Base-by-base conservation (phyloP, 2,888 invertebrate species). In the Drosophila heteroneura region DNA sequence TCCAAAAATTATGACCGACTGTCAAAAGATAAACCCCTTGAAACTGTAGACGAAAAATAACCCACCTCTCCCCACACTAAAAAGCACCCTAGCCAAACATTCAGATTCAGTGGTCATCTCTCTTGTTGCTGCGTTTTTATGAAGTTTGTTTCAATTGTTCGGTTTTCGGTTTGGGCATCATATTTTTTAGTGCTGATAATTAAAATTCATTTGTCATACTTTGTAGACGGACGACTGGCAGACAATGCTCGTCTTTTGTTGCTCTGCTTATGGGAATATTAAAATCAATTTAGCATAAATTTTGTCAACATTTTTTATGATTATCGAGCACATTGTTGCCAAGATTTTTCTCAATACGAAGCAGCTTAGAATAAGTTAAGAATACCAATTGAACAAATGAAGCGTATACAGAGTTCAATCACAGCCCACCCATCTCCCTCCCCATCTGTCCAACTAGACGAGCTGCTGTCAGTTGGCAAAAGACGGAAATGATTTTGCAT, bases 201-300 rank as follows among this genome's bases (percentile, higher is more conserved):
- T 89, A 89, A 89, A 87, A 85, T 89, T 79, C 81, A 86, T 89
- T 89, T 87, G 83, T 83, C 86, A 79, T 81, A 88, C 86, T 84
- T 89, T 85, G 89, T 85, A 59, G 59, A 62, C 26, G 26, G 19
- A 22, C 73, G 59, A 62, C 28, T 26, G 16, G 37, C 74, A 39
- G 71, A 88, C 73, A 85, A 85, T 77, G 72, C 62, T 26, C 41
- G 53, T 37, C 52, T 54, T 63, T 74, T 71, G 67, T 66, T 47
- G 51, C 37, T 4, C 35, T 58, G 28, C 66, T 78, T 78, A 75
- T 67, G 19, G 41, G 66, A 52, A 57, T 70, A 79, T 85, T 81
- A 85, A 88, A 88, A 85, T 85, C 84, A 85, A 85, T 88, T 85
- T 85, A 82, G 82, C 89, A 83, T 88, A 75, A 76, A 66, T 68